phyloP scores from a whole-genome alignment of 2,888 invertebrate species.

The Fragum fragum region DNA sequence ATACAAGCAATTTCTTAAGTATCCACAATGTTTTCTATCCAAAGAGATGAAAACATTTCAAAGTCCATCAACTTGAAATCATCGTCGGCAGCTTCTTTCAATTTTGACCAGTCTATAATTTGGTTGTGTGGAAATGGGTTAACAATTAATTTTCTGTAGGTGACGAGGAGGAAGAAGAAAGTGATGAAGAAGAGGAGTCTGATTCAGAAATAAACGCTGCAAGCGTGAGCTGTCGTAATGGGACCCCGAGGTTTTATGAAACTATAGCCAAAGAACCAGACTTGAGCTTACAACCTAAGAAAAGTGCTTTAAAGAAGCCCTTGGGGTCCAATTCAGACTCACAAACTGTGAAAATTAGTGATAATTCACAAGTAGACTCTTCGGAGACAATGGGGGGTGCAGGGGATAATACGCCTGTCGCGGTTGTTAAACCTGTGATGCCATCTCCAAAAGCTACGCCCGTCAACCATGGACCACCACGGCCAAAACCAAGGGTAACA shows the following conservation, averaged over 20 bases:
- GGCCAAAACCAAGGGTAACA: constrained; percentile 74
- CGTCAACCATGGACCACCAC: constrained; percentile 67
- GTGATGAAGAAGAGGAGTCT: constrained; percentile 43
- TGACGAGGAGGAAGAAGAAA: constrained; percentile 52
- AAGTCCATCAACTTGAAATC: too few relatives aligned
- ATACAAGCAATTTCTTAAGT: too few relatives aligned
- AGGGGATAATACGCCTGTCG: constrained; percentile 29
- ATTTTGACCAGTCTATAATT: too few relatives aligned
- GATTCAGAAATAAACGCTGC: constrained; percentile 45
- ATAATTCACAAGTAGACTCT: constrained; percentile 39
- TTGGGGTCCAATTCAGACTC: constrained; percentile 27
- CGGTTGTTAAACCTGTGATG: constrained; percentile 38
- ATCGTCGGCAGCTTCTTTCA: too few relatives aligned
- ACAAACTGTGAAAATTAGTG: constrained; percentile 36
- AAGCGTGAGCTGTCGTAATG: background rate
- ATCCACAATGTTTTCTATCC: too few relatives aligned
- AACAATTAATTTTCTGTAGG: too few relatives aligned
- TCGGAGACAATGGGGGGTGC: constrained; percentile 16
- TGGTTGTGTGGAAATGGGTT: too few relatives aligned
- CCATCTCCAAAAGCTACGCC: constrained; percentile 72
- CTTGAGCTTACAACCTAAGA: constrained; percentile 85
- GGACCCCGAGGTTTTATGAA: constrained; percentile 74
- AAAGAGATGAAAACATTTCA: too few relatives aligned
- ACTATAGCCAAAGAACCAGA: constrained; percentile 86
- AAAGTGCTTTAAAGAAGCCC: constrained; percentile 86